Evolutionary conservation across 2,797 vertebrate species (phyloP), one percentile per base, ranked within the genome.

Genomic region (Pangasius djambal): DNA sequence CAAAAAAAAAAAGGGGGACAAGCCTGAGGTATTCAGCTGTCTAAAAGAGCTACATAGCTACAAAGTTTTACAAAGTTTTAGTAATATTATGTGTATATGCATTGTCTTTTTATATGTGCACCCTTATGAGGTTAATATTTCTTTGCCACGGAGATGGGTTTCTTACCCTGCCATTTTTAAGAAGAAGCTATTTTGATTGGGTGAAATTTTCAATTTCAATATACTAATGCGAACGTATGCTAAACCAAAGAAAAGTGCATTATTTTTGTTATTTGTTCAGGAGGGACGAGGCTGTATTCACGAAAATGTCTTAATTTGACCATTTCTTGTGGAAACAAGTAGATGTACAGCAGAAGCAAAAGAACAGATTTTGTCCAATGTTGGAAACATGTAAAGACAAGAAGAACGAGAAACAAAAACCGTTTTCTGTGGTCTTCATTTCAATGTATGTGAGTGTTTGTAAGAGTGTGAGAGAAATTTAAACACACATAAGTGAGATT

Each of bases 271-370:
- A 28, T 88, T 40, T 55, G 34, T n/a, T 34, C 20, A 55, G 55
- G 50, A 48, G 6, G 40, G 4, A 65, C 50, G 50, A 70, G 67
- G 9, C 67, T 74, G 59, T 34, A n/a, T 57, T 70, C 52, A 88
- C 79, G 8, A 52, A 69, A 83, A 88, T 88, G 87, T 88, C 87
- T 88, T 88, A 88, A 88, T 86, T 57, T 57, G 22, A 86, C 67
- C 6, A 74, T 86, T 40, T 57, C 50, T 37, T 86, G 6, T 72
- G 9, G 52, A 74, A 72, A 72, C 10, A 34, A 70, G 34, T 20
- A 72, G 3, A 86, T 63, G 55, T 84, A 67, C 59, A 67, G 40
- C 63, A 69, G 44, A 74, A 72, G 34, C 74, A 86, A 86, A 55
- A 74, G 8, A 72, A 18, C 69, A 57, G 84, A 72, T 72, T 87